These are phyloP conservation scores for Pseudoatta argentina DNA, from an alignment of 1,140 invertebrate genomes.

Conservation along the genomic window DNA sequence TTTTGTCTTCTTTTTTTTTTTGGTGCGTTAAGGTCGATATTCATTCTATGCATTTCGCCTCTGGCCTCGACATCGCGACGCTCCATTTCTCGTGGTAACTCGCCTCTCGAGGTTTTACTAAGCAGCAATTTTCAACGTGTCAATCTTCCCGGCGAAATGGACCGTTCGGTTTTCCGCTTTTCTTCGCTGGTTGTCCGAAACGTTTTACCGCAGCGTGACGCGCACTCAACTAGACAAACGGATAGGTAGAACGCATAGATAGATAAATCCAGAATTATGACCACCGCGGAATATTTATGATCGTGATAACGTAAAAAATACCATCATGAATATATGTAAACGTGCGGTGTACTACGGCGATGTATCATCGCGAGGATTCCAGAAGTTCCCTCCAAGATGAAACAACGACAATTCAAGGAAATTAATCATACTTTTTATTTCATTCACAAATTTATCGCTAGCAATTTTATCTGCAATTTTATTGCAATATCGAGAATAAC, in stretches of 20 bases:
- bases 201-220: conserved; percentile 1
- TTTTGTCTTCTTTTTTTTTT: neutral
- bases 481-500: neutral
- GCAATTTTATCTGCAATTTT: conserved; percentile 6
- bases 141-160: conserved; percentile 47
- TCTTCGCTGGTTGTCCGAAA: conserved; percentile 1
- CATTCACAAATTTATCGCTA: neutral
- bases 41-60: conserved; percentile 32
- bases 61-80: conserved; percentile 3
- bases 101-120: conserved; percentile 35
- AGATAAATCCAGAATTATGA: conserved; percentile 41
- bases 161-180: conserved; percentile 31
- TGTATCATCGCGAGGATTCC: conserved; percentile 12
- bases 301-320: conserved; percentile 34
- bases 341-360: neutral
- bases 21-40: conserved; percentile 28
- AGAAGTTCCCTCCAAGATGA: neutral
- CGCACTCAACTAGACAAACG: conserved; percentile 32
- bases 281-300: conserved; percentile 40
- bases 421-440: conserved; percentile 12
- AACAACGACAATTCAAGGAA: neutral
- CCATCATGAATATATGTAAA: conserved; percentile 34
- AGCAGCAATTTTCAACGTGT: conserved; percentile 53
- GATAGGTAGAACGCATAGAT: neutral
- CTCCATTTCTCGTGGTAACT: conserved; percentile 25